phyloP scores from a whole-genome alignment of 2,888 invertebrate genomes.

The Melinopterus prodromus region DNA sequence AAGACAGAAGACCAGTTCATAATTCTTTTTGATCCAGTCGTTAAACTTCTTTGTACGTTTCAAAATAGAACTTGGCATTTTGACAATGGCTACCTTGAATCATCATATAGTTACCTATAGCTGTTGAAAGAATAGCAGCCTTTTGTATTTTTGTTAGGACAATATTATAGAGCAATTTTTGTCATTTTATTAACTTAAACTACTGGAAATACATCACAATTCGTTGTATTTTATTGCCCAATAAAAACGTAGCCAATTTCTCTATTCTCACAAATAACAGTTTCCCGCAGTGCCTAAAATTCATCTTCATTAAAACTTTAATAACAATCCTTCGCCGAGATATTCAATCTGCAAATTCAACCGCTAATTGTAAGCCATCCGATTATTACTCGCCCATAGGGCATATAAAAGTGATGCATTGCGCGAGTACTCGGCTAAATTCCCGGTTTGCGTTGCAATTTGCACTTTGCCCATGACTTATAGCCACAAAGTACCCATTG shows the following conservation, averaged over 20 bases:
- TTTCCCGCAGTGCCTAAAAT: not conserved
- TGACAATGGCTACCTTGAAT: not conserved
- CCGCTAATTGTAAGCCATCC: conserved; percentile 4
- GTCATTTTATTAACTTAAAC: not conserved
- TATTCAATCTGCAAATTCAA: not conserved
- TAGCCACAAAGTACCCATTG: conserved; percentile 4
- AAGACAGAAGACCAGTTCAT: not conserved
- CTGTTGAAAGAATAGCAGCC: not conserved
- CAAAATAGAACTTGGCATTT: not conserved
- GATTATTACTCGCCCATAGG: not conserved
- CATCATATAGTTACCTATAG: not conserved
- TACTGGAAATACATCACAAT: no score
- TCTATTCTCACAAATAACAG: not conserved
- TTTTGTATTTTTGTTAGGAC: not conserved
- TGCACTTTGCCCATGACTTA: not conserved
- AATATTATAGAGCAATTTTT: not conserved
- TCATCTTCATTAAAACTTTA: not conserved
- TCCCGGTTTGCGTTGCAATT: not conserved
- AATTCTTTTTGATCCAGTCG: not conserved
- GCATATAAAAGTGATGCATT: conserved; percentile 4
- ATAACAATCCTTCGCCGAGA: not conserved
- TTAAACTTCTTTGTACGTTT: not conserved
- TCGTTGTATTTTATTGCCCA: not conserved
- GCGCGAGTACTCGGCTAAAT: not conserved
- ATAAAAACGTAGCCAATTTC: not conserved